Evolutionary conservation across 1,140 invertebrate species (phyloP), one percentile per base, ranked within the genome.

Genomic region (Samia ricini): DNA sequence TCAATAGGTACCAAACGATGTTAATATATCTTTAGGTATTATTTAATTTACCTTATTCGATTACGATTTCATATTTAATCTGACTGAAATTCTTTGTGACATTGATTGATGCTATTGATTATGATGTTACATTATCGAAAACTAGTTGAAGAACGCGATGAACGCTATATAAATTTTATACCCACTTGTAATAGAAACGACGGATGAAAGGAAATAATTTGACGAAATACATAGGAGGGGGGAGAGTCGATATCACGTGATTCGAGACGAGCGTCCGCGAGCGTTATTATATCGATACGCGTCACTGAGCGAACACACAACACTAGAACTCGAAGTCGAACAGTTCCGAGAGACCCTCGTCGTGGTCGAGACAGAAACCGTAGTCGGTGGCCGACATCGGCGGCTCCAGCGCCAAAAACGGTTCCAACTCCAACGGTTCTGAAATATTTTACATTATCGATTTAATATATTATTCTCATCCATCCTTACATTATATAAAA

Each of bases 271-370:
- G 33, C 12, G 33, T 42, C 33, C 33, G 33, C 4, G 4, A 8
- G 26, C 26, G 26, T 29, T 29, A 10, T 29, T 29, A 29, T 5
- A 18, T 29, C 24, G 49, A 51, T 18, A 29, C 55, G 23, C 15
- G 20, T 29, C 54, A 56, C 22, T 21, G 15, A 29, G 20, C 36
- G 56, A n/a, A 42, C 60, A 55, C 63, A 21, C 51, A 56, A n/a
- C 71, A 69, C 80, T 88, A 86, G 70, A 89, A 92, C 75, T 92
- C 91, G 83, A 94, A 94, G 91, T 97, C 96, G 92, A 98, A 98
- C 61, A 98, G 93, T 91, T 98, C 96, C 68, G 94, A 92, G 61
- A 98, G 93, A 50, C 97, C 96, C 91, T 98, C 97, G 73, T 93
- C 94, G 73, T 92, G 91, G 76, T 95, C 95, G 80, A 97, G 92